phyloP scores from a whole-genome alignment of 1,140 invertebrate genomes.

The Hylaeus anthracinus region DNA sequence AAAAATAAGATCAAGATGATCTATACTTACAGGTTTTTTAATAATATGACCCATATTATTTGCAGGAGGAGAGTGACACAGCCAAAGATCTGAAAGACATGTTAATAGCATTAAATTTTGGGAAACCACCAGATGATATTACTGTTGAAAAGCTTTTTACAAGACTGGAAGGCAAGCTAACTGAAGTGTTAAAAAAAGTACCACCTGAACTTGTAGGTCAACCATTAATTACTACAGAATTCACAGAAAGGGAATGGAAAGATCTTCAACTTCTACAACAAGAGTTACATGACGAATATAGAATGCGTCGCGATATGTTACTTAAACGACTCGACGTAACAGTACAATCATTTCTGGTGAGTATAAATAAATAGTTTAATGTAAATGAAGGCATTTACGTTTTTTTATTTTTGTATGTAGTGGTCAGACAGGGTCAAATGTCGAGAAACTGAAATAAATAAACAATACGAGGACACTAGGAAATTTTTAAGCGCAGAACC shows the following conservation, averaged over 20 bases:
- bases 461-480: constrained; percentile 86
- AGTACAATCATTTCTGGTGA: constrained; percentile 93
- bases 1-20: constrained; percentile 1
- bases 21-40: constrained; percentile 17
- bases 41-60: constrained; percentile 52
- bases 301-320: constrained; percentile 91
- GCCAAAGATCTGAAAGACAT: constrained; percentile 90
- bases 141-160: constrained; percentile 88
- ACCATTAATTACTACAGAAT: constrained; percentile 87
- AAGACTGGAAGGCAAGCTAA: constrained; percentile 88
- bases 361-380: background rate
- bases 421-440: constrained; percentile 92
- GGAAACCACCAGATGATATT: constrained; percentile 92
- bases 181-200: constrained; percentile 85
- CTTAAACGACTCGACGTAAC: constrained; percentile 96
- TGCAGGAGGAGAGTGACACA: constrained; percentile 89
- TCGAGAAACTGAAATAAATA: constrained; percentile 87
- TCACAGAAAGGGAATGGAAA: constrained; percentile 92
- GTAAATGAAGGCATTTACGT: no score
- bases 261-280: constrained; percentile 85
- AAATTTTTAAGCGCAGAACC: constrained; percentile 84
- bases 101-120: constrained; percentile 88
- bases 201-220: constrained; percentile 85
- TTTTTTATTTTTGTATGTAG: constrained; percentile 75
- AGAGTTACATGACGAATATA: constrained; percentile 91